Conservation (phyloP, 35 echinoderm and acorn worm species). For the Lytechinus pictus region DNA sequence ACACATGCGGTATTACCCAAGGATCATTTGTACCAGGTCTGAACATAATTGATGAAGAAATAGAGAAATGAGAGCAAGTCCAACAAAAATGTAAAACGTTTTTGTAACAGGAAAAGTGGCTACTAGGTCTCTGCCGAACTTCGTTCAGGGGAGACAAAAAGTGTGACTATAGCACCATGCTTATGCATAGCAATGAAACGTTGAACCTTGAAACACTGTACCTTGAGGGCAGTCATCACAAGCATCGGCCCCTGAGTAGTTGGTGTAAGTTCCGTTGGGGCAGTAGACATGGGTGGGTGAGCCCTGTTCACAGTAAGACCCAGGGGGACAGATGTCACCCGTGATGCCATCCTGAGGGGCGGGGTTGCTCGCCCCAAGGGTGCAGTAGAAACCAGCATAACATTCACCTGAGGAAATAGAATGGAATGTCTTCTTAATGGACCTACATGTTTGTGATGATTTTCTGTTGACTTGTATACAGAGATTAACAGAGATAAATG, state of each 20-base stretch:
- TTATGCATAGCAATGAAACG: neutral
- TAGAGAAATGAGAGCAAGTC: too few species aligned
- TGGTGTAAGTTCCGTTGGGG: conserved; percentile 93
- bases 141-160: too few species aligned
- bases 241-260: conserved; percentile 81
- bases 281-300: conserved; percentile 80
- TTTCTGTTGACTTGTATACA: too few species aligned
- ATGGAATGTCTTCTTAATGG: neutral
- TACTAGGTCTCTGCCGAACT: too few species aligned
- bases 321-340: conserved; percentile 92
- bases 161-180: too few species aligned
- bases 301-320: conserved; percentile 85
- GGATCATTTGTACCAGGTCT: too few species aligned
- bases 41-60: too few species aligned
- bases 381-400: conserved; percentile 94
- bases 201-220: neutral
- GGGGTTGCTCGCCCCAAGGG: conserved; percentile 74
- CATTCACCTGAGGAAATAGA: conserved; percentile 71
- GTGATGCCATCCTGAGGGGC: conserved; percentile 89
- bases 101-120: too few species aligned
- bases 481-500: too few species aligned
- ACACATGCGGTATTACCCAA: too few species aligned
- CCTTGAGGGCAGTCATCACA: conserved; percentile 96
- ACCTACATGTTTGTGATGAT: too few species aligned
- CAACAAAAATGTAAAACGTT: too few species aligned